phyloP scores from a whole-genome alignment of 1,140 invertebrate species.

The Sweltsa coloradensis region DNA sequence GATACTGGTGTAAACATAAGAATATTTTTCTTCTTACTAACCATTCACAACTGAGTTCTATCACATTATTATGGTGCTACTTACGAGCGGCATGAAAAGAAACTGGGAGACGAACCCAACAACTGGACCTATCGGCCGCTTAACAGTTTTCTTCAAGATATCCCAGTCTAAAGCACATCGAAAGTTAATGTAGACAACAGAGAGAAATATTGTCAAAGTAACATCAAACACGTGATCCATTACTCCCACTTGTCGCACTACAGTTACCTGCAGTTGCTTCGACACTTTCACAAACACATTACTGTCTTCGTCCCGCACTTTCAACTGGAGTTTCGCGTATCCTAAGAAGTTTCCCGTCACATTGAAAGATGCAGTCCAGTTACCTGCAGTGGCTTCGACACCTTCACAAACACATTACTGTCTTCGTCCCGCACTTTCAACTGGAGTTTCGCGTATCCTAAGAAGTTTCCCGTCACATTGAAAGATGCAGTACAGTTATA shows the following conservation, averaged over 20 bases:
- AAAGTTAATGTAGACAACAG: slow-evolving; percentile 84
- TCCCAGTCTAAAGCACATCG: slow-evolving; percentile 77
- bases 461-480: slow-evolving; percentile 43
- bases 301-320: slow-evolving; percentile 13
- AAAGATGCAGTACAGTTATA: slow-evolving; percentile 34
- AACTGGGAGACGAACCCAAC: slow-evolving; percentile 80
- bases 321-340: slow-evolving; percentile 27
- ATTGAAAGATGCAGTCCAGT: slow-evolving; percentile 35
- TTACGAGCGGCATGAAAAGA: slow-evolving; percentile 78
- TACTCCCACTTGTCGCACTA: slow-evolving; percentile 44
- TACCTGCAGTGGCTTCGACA: slow-evolving; percentile 25
- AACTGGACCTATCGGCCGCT: slow-evolving; percentile 64
- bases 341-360: slow-evolving; percentile 50
- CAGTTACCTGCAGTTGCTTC: slow-evolving; percentile 33
- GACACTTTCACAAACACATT: slow-evolving; percentile 20
- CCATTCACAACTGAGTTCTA: not conserved
- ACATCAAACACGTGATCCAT: slow-evolving; percentile 66
- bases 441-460: slow-evolving; percentile 39
- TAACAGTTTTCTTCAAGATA: slow-evolving; percentile 54
- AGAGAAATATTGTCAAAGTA: slow-evolving; percentile 66
- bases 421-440: slow-evolving; percentile 18
- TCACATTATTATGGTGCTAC: slow-evolving; percentile 18
- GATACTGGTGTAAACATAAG: not conserved
- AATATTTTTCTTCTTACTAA: not conserved
- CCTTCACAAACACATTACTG: slow-evolving; percentile 10